Conservation (phyloP, 2,888 invertebrate species). For the Trichogramma dendrolimi region DNA sequence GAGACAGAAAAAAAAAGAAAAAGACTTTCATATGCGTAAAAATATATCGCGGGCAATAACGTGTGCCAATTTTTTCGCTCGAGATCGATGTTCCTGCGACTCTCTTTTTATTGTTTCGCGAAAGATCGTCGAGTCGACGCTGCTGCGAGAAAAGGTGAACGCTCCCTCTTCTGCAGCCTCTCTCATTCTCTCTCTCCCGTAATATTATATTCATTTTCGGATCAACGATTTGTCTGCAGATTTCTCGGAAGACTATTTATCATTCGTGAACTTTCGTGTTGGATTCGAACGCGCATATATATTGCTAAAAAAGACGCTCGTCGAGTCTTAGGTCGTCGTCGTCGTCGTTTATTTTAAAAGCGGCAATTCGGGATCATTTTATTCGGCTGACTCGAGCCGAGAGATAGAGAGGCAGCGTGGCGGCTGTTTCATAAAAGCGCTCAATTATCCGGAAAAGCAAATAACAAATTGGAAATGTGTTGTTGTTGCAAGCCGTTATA, state of each 20-base stretch:
- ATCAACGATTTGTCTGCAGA: too few relatives aligned
- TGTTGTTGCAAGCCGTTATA: neutral
- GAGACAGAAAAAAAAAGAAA: too few relatives aligned
- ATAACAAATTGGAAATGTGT: slow-evolving; percentile 13
- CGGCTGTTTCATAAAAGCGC: slow-evolving; percentile 14
- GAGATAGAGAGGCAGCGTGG: neutral
- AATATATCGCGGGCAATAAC: too few relatives aligned
- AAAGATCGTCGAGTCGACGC: neutral
- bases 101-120: slow-evolving; percentile 12
- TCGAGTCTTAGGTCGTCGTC: too few relatives aligned
- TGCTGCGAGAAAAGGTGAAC: neutral
- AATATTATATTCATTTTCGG: too few relatives aligned
- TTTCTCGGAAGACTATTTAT: too few relatives aligned
- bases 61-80: neutral
- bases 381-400: neutral
- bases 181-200: neutral
- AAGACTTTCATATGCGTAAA: too few relatives aligned
- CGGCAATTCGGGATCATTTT: too few relatives aligned
- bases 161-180: slow-evolving; percentile 3
- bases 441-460: slow-evolving; percentile 11
- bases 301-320: too few relatives aligned
- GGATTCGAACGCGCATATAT: too few relatives aligned
- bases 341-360: too few relatives aligned
- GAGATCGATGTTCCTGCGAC: slow-evolving; percentile 10
- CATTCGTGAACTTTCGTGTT: too few relatives aligned